Evolutionary conservation across 2,113 vertebrate species (phyloP).

Genomic region (Pithys albifrons): DNA sequence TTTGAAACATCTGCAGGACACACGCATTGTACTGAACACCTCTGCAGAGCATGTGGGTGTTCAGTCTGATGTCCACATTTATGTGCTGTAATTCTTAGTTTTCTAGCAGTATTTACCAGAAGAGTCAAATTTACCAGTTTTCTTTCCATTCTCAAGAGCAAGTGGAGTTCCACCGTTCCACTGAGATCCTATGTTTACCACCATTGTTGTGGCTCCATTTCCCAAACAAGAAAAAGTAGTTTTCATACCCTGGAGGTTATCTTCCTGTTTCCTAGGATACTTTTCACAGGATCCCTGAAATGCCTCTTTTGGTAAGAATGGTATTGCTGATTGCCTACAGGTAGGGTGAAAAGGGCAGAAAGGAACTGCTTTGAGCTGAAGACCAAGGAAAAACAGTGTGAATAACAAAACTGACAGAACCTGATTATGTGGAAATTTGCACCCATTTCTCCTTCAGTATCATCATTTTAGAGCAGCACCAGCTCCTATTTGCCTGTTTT

Average conservation of each 20-base stretch:
- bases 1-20: not conserved
- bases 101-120: not conserved
- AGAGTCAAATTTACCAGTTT: not conserved
- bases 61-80: not conserved
- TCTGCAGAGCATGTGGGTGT: not conserved
- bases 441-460: not conserved
- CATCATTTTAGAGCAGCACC: not conserved
- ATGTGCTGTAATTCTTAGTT: not conserved
- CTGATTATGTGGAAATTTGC: not conserved
- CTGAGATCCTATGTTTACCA: not conserved
- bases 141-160: not conserved
- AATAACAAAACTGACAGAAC: not conserved
- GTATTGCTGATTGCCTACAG: not conserved
- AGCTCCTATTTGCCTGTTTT: not conserved
- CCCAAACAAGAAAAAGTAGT: not conserved
- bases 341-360: not conserved
- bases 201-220: not conserved
- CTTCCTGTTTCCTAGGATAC: not conserved
- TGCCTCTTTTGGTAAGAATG: not conserved
- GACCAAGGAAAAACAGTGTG: not conserved
- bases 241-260: not conserved
- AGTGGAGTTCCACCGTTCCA: not conserved
- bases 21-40: not conserved
- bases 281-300: not conserved
- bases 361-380: not conserved